Evolutionary conservation across 2,113 vertebrate genomes (phyloP).

Genomic region (Ranitomeya imitator): DNA sequence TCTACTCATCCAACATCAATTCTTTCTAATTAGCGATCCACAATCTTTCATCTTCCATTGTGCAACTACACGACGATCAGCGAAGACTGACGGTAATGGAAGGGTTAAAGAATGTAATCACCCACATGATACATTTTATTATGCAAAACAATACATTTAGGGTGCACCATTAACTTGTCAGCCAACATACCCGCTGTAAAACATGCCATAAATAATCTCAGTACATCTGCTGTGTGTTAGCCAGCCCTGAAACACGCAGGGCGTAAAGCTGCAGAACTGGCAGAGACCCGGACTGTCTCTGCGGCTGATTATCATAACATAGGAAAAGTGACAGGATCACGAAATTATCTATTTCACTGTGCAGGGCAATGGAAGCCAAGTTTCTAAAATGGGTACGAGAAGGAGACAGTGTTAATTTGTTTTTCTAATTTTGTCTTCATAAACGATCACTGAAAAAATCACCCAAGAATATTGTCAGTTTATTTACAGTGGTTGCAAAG

Average conservation of each 20-base stretch:
- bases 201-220: constrained; percentile 49
- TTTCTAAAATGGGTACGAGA: not conserved
- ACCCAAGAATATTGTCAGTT: no score
- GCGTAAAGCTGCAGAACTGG: constrained; percentile 18
- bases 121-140: constrained; percentile 51
- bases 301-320: constrained; percentile 43
- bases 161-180: constrained; percentile 50
- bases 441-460: not conserved
- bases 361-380: not conserved
- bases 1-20: not conserved
- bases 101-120: constrained; percentile 29
- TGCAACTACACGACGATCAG: no score
- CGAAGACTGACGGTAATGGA: not conserved
- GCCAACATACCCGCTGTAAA: constrained; percentile 43
- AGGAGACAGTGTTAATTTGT: not conserved
- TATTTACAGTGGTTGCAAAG: no score
- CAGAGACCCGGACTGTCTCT: constrained; percentile 4
- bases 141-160: constrained; percentile 50
- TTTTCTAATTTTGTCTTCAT: not conserved
- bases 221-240: constrained; percentile 51
- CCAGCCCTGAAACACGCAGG: constrained; percentile 15
- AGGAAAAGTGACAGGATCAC: constrained; percentile 25
- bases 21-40: not conserved
- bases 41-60: not conserved
- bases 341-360: constrained; percentile 33